A percentile compares a stretch with the other conserved stretches of the same genome.
Evolutionary conservation across 2,888 invertebrate species (phyloP).

Genomic region (Dorcus hopei): DNA sequence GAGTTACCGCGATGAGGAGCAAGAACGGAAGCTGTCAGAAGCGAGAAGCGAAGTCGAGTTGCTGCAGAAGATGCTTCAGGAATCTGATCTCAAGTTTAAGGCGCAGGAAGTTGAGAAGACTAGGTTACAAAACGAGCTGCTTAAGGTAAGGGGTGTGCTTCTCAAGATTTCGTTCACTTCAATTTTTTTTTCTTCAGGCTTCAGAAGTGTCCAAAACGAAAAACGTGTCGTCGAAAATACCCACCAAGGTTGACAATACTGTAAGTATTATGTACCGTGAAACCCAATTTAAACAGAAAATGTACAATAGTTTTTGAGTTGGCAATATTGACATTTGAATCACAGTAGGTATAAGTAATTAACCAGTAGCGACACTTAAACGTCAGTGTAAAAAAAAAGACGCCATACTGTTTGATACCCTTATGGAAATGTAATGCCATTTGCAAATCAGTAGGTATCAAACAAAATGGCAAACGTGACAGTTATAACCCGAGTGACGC

Average conservation of each 20-base stretch:
- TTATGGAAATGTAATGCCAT: too few relatives aligned
- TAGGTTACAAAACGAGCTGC: conserved; percentile 7
- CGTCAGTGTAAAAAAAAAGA: too few relatives aligned
- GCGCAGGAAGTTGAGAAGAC: conserved; percentile 21
- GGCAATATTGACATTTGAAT: too few relatives aligned
- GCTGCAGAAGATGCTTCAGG: conserved; percentile 14
- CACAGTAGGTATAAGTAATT: too few relatives aligned
- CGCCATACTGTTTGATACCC: too few relatives aligned
- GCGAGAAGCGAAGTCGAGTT: conserved; percentile 24
- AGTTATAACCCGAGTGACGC: too few relatives aligned
- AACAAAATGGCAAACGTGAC: too few relatives aligned
- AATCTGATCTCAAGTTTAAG: conserved; percentile 26
- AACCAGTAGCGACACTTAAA: too few relatives aligned
- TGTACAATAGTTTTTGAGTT: too few relatives aligned
- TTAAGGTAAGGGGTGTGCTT: not conserved
- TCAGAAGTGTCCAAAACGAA: conserved; percentile 1
- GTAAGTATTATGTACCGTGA: too few relatives aligned
- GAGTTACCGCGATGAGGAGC: conserved; percentile 14
- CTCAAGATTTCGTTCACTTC: not conserved
- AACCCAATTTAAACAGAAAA: too few relatives aligned
- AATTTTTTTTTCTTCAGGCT: conserved; percentile 1
- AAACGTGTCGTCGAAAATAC: not conserved
- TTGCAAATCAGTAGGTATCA: too few relatives aligned
- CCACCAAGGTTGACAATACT: not conserved
- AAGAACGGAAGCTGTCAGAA: conserved; percentile 20